Evolutionary conservation across 2,113 vertebrate genomes (phyloP), one percentile per base, ranked within the genome.

Genomic region (Cyprinus carpio): DNA sequence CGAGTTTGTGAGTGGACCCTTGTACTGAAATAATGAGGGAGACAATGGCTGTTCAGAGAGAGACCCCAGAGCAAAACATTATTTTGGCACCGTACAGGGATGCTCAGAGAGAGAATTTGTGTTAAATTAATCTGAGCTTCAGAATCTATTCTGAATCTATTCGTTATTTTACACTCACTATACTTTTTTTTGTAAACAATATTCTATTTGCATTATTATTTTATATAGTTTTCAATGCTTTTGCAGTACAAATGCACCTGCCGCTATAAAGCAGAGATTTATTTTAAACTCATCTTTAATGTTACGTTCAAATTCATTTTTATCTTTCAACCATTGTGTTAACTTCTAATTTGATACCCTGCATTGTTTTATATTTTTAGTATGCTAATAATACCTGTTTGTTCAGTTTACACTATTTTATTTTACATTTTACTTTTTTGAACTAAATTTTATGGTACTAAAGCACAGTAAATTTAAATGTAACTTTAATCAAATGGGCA

Each of bases 21-120:
- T 89, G 86, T 91, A 51, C 86, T 87, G 54, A 54, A 54, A 56
- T 81, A 90, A 86, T 81, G 77, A 84, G 82, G 87, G 40, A 84
- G 62, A 89, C 89, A 88, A 88, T 86, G 71, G 34, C 40, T 15
- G 83, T 81, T 77, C 83, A 83, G 75, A 81, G 18, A 43, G 71
- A 23, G 58, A 75, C 67, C 31, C 67, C 18, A 40, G 34, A 71
- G 67, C 10, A 71, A 71, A 71, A 71, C 67, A 71, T 40, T 71
- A 71, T 71, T 40, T 71, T 71, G 67, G 67, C 67, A 71, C 34
- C 2, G 34, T 71, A 37, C 6, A 16, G 23, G 20, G 31, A 71
- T 71, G 67, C 67, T 71, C 34, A 11, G 16, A 71, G 18, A 37
- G 20, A 37, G 31, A 40, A 71, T 71, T 11, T 4, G 2, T 12